Evolutionary conservation across 2,888 invertebrate genomes (phyloP), one percentile per base, ranked within the genome.

Genomic region (Melinopterus prodromus): DNA sequence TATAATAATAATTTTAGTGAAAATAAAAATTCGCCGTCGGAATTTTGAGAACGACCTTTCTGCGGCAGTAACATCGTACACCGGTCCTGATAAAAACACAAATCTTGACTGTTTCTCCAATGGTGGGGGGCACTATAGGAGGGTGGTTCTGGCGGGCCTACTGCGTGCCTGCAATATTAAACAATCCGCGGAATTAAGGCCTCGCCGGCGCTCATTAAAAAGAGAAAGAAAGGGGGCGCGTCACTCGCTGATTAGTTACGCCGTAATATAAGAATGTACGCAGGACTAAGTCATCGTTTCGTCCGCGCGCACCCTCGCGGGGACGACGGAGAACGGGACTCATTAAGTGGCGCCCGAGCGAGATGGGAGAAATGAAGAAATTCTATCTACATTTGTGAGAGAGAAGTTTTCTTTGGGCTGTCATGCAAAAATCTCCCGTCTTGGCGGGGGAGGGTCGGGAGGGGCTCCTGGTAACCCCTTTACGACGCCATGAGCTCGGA

Each of bases 361-460:
- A 79, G 80, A 86, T 84, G 85, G 84, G 82, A 77, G 77, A 91
- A 91, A 91, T 91, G 91, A 91, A 91, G 91, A 91, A 91, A 91
- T 91, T 91, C 91, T 91, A 91, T 91, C 91, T 91, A 91, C 90
- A 91, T 91, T 91, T 91, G 90, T 91, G 90, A 90, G 87, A 90
- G 87, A 85, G 87, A 86, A 87, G 87, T 88, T 88, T 88, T 88
- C 87, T 88, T 87, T 87, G 86, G 87, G 86, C 87, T 87, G 88
- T 88, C 88, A 88, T 88, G 87, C 88, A 88, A 87, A 88, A 87
- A 87, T 87, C 86, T 78, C 77, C 77, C 77, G 80, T 76, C 78
- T 80, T 78, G 71, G 82, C 77, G 78, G 82, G 79, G 81, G 83
- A 83, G 81, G 81, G 83, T 80, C 77, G 83, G 71, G 83, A 79